Evolutionary conservation across 2,888 invertebrate species (phyloP).

Genomic region (Tachina lurida): DNA sequence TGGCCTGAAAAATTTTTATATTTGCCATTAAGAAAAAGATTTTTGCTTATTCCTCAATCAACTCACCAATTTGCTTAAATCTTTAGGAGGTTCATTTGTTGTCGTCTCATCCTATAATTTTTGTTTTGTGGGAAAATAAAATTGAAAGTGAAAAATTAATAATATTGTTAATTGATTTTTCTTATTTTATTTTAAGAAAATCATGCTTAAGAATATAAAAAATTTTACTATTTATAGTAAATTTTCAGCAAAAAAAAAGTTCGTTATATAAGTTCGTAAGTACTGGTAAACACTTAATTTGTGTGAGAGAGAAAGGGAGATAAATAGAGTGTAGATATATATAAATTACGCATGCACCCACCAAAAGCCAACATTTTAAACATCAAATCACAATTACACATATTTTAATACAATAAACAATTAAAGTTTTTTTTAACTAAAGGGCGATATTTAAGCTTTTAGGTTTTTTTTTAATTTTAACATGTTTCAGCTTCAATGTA

Average conservation of each 20-base stretch:
- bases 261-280: no score
- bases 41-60: not conserved
- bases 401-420: not conserved
- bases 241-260: constrained; percentile 11
- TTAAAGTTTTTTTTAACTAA: not conserved
- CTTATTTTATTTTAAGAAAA: constrained; percentile 10
- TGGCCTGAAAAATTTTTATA: constrained; percentile 76
- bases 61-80: constrained; percentile 67
- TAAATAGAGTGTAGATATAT: not conserved
- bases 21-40: constrained; percentile 76
- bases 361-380: constrained; percentile 48
- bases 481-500: no score
- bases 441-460: constrained; percentile 3
- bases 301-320: not conserved
- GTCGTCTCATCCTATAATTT: constrained; percentile 66
- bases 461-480: not conserved
- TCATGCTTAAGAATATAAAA: constrained; percentile 51
- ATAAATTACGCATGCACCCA: constrained; percentile 40
- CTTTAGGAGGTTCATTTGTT: constrained; percentile 69
- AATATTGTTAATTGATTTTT: not conserved
- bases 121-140: not conserved
- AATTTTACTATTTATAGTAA: constrained; percentile 5
- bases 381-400: no score
- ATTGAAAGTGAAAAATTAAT: constrained; percentile 23
- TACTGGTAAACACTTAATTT: not conserved